These are phyloP conservation scores for Drosophila diplacantha DNA, from an alignment of 2,888 invertebrate genomes.

Conservation along the genomic window DNA sequence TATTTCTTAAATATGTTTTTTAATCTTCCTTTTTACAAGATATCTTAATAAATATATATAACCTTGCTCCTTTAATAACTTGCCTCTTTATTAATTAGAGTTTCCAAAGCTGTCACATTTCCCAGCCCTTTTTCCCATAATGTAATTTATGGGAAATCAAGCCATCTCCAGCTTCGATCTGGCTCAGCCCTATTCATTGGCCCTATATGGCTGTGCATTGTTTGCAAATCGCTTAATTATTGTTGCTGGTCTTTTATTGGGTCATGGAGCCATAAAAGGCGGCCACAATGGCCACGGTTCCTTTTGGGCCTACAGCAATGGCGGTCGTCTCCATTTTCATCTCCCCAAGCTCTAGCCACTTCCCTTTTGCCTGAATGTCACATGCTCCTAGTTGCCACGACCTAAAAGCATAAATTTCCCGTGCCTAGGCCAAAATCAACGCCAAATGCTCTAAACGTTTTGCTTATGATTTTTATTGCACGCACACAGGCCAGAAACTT, in stretches of 20 bases:
- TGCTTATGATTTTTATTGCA: slow-evolving; percentile 63
- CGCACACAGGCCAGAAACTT: slow-evolving; percentile 28
- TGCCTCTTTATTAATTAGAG: slow-evolving; percentile 3
- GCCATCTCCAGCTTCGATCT: slow-evolving; percentile 19
- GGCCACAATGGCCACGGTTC: slow-evolving; percentile 20
- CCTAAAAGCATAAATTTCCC: slow-evolving; percentile 58
- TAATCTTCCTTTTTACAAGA: neutral
- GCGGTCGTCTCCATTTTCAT: slow-evolving; percentile 24
- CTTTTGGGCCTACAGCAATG: slow-evolving; percentile 35
- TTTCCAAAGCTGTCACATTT: slow-evolving; percentile 2
- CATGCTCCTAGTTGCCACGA: slow-evolving; percentile 44
- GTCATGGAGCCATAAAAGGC: slow-evolving; percentile 41
- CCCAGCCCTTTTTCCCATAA: slow-evolving; percentile 3
- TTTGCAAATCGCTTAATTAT: slow-evolving; percentile 52
- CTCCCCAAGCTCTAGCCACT: slow-evolving; percentile 18
- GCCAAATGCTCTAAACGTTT: slow-evolving; percentile 57
- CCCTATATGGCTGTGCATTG: slow-evolving; percentile 38
- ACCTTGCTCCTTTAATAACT: neutral
- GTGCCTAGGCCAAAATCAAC: slow-evolving; percentile 53
- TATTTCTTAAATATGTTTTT: neutral
- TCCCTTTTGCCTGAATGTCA: slow-evolving; percentile 19
- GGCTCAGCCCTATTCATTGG: slow-evolving; percentile 25
- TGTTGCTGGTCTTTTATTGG: slow-evolving; percentile 46
- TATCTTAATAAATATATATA: neutral
- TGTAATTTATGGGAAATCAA: slow-evolving; percentile 30